A percentile compares a stretch with the other conserved stretches of the same genome.
These are phyloP conservation scores for Drosophila barbarae DNA, from an alignment of 2,888 invertebrate genomes.

Conservation along the genomic window DNA sequence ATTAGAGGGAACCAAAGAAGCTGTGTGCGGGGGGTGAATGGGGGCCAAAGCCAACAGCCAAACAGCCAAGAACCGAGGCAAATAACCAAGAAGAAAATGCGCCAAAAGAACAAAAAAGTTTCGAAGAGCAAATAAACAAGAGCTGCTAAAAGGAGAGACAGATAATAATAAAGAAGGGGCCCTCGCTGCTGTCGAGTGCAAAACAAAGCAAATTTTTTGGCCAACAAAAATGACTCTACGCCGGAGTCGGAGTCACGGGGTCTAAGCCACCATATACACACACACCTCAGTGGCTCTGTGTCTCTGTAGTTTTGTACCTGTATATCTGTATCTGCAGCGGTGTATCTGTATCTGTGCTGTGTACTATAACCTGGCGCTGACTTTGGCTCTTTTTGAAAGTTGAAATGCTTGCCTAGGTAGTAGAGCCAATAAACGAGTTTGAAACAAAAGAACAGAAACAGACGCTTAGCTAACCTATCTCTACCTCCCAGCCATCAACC, in stretches of 20 bases:
- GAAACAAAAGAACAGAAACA: constrained; percentile 72
- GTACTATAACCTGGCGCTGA: constrained; percentile 61
- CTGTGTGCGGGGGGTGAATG: constrained; percentile 29
- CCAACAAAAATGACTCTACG: constrained; percentile 32
- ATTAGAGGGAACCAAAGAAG: constrained; percentile 9
- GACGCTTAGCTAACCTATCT: constrained; percentile 52
- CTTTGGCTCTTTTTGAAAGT: constrained; percentile 63
- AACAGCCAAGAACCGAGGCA: constrained; percentile 42
- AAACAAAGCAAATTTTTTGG: constrained; percentile 49
- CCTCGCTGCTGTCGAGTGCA: constrained; percentile 23
- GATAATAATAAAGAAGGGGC: constrained; percentile 32
- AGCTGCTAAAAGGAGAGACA: constrained; percentile 27
- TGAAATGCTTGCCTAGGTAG: constrained; percentile 60
- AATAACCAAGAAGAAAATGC: constrained; percentile 37
- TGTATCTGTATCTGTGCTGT: constrained; percentile 7
- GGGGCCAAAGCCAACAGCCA: constrained; percentile 27
- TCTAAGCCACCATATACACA: constrained; percentile 19
- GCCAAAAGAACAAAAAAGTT: constrained; percentile 40
- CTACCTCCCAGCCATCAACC: constrained; percentile 13
- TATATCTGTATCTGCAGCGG: constrained; percentile 6
- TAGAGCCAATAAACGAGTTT: constrained; percentile 66
- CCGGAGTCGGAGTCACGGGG: constrained; percentile 40
- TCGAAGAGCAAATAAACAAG: constrained; percentile 50
- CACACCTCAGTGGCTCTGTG: not conserved
- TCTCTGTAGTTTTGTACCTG: constrained; percentile 3